Evolutionary conservation across 2,113 vertebrate species (phyloP), one percentile per base, ranked within the genome.

Genomic region (Pionites leucogaster): DNA sequence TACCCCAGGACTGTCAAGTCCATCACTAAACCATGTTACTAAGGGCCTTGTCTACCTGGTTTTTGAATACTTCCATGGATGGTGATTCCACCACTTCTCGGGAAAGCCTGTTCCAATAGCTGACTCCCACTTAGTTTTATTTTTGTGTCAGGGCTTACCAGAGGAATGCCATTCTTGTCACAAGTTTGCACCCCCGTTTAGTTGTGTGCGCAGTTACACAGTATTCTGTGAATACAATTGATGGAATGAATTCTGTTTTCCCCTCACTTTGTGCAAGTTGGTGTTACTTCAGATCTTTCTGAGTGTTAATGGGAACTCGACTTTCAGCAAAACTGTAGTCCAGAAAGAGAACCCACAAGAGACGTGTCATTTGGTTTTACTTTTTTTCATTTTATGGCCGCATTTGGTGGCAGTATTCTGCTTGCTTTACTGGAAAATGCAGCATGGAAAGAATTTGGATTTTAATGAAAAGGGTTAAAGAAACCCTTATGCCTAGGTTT

Each of bases 391-490:
- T 95, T 96, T 84, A 91, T 47, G 35, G 60, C 17, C 18, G 2
- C 72, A 31, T 72, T 95, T 85, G 78, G 82, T 90, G 75, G 78
- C 67, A 37, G 20, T 33, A 31, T 49, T 93, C 75, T 92, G 22
- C 42, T 68, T 50, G 29, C 50, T 88, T 94, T 96, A 81, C 76
- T 81, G 92, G 90, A 83, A 96, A 95, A 71, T 49, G 22, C 39
- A 79, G 35, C 33, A 62, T 72, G 92, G 88, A 95, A 95, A 59
- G 83, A 96, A 96, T 92, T 49, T 69, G 25, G 24, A 6, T 35
- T 91, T 93, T 69, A 88, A 92, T 93, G 72, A 94, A 75, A 94
- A 79, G 80, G 80, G 82, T 86, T 89, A 91, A 93, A 85, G 76
- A 87, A 95, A 90, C 74, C 60, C 72, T 95, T 94, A 72, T 89